Base-by-base conservation (phyloP, 1,140 invertebrate genomes). In the Atta texana region DNA sequence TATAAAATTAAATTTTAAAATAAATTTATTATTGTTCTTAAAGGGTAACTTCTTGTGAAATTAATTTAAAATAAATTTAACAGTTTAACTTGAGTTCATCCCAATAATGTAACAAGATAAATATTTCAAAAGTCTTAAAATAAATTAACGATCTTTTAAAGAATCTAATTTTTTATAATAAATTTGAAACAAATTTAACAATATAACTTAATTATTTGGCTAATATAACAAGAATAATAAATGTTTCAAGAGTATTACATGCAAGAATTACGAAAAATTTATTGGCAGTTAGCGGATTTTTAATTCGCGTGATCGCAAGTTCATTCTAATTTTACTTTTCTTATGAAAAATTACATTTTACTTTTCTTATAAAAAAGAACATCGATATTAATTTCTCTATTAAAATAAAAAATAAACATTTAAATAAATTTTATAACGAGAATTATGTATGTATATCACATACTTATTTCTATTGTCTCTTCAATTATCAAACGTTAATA, bases 181-280 rank as follows among this genome's bases (percentile, higher is more conserved):
- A 64, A 64, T 64, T 34, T 66, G 3, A 63, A 31, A 66, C 31
- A n/a, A 66, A 34, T 66, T 66, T 66, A 75, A 86, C 57, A 71
- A 28, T 55, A 21, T 59, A 59, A 61, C 49, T 85, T 85, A 85
- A 68, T 10, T 72, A 66, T 24, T 53, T 53, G 59, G 24, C 44
- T 49, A 7, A 69, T 21, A 24, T 77, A 44, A 75, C 68, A 76
- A 89, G 16, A 34, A 77, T 63, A 34, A 89, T 77, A 74, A 82
- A 90, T 74, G 59, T 34, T 57, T 53, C 69, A 75, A 61, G 34
- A 31, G 18, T 51, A 61, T 66, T 80, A 28, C 10, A 24, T 66
- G 21, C 75, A 49, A 44, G 39, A 24, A 64, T 63, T 18, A 64
- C 1, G 14, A 77, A 64, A 44, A 16, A 64, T 51, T 63, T 16